Evolutionary conservation across 1,140 invertebrate genomes (phyloP).

Genomic region (Calephelis virginiensis): DNA sequence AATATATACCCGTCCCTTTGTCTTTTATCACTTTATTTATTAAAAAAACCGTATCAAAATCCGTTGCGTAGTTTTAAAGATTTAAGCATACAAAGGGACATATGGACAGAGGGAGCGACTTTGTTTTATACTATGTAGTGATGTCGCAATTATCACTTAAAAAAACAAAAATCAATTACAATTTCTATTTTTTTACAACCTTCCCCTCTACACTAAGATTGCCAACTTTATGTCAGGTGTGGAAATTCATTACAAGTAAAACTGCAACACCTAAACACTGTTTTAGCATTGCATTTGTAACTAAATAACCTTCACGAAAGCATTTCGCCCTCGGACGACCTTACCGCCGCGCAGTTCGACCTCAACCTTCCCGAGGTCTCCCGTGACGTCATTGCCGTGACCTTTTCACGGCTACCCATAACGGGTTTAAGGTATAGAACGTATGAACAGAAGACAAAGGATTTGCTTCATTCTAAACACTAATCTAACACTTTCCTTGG

Average conservation of each 20-base stretch:
- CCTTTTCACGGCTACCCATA: conserved; percentile 11
- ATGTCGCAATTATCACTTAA: too few relatives aligned
- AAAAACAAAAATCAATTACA: too few relatives aligned
- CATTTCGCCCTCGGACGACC: conserved; percentile 3
- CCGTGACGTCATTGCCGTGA: conserved; percentile 32
- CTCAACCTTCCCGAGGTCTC: conserved; percentile 27
- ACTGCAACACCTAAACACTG: background rate
- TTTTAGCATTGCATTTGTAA: background rate
- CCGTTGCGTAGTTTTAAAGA: too few relatives aligned
- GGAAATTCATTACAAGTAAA: background rate
- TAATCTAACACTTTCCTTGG: background rate
- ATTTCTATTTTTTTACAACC: too few relatives aligned
- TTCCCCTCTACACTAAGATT: too few relatives aligned
- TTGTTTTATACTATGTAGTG: too few relatives aligned
- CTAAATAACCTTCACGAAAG: background rate
- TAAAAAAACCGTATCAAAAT: too few relatives aligned
- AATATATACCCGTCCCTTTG: too few relatives aligned
- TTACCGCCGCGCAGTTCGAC: conserved; percentile 27
- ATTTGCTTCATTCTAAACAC: background rate
- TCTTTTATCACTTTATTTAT: too few relatives aligned
- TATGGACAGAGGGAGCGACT: too few relatives aligned
- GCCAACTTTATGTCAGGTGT: too few relatives aligned
- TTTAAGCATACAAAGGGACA: too few relatives aligned
- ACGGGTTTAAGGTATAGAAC: background rate
- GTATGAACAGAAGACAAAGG: background rate